These are phyloP conservation scores for Microcebus jonahi DNA, from an alignment of 2,113 vertebrate genomes.

Conservation along the genomic window DNA sequence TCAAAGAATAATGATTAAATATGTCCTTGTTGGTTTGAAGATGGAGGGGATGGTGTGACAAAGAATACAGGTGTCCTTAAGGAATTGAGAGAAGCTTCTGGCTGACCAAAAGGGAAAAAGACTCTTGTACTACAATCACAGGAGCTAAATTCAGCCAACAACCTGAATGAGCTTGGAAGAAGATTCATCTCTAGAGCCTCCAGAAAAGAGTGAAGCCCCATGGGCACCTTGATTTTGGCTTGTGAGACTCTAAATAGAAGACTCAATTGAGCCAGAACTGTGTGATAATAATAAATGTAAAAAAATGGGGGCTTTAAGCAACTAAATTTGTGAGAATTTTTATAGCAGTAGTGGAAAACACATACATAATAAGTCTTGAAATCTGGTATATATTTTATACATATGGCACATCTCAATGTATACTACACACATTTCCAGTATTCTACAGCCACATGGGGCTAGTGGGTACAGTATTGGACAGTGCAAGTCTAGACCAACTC, in stretches of 20 bases:
- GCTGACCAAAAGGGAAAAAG: background rate
- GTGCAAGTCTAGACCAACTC: background rate
- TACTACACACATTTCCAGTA: background rate
- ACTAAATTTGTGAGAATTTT: background rate
- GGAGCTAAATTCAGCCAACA: background rate
- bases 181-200: background rate
- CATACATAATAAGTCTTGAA: background rate
- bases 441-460: background rate
- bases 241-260: background rate
- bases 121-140: background rate
- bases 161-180: background rate
- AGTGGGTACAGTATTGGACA: background rate
- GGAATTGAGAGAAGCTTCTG: background rate
- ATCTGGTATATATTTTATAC: background rate
- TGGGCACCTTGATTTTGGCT: background rate
- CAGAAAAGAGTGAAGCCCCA: background rate
- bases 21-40: background rate
- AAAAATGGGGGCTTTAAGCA: background rate
- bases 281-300: background rate
- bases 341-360: background rate
- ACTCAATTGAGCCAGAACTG: background rate
- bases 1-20: background rate
- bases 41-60: background rate
- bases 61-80: background rate
- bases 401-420: background rate